Conservation (phyloP, 2,113 vertebrate species). For the human (Homo sapiens) region GRCh38 chr4:113897001-113897500, state of each 20-base stretch:
- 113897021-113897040: neutral
- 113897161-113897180: neutral
- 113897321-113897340: neutral
- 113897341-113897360: neutral
- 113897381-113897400: neutral
- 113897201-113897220: neutral
- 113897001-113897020: neutral
- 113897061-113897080: neutral
- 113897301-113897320: neutral
- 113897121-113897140: neutral
- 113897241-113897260: neutral
- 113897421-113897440: neutral
- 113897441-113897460: neutral
- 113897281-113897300: neutral
- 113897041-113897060: neutral
- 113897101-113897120: neutral
- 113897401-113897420: neutral
- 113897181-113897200: neutral
- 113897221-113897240: neutral
- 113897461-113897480: neutral
- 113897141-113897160: neutral
- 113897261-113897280: neutral
- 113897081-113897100: neutral
- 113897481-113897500: neutral
- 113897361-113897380: neutral